Conservation (phyloP, 2,113 vertebrate species). For the Pyxicephalus adspersus region DNA sequence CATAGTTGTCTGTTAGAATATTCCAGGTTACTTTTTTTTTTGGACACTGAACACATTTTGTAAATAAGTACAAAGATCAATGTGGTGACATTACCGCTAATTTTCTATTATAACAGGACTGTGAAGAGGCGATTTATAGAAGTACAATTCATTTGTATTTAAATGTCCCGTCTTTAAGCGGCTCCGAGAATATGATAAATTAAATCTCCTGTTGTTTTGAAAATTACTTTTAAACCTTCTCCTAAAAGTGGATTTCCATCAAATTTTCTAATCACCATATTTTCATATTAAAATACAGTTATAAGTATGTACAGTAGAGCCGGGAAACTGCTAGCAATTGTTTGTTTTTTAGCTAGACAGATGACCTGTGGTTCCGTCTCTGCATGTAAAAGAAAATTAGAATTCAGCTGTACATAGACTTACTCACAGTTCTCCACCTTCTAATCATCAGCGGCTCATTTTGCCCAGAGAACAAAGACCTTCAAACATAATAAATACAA, state of each 20-base stretch:
- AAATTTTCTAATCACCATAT: slow-evolving; percentile 27
- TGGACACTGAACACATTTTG: slow-evolving; percentile 4
- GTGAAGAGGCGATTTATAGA: slow-evolving; percentile 35
- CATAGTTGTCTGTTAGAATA: too few species aligned
- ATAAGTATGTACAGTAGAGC: not conserved
- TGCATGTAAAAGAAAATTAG: not conserved
- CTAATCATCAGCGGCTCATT: not conserved
- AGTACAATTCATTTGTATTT: slow-evolving; percentile 42
- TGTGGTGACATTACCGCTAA: slow-evolving; percentile 11
- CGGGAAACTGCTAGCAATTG: slow-evolving; percentile 11
- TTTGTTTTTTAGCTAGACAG: slow-evolving; percentile 18
- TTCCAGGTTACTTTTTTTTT: not conserved
- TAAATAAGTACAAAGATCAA: not conserved
- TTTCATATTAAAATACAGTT: slow-evolving; percentile 16
- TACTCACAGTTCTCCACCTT: not conserved
- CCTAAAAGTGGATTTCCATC: slow-evolving; percentile 46
- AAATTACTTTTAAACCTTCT: slow-evolving; percentile 49
- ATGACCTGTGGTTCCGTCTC: not conserved
- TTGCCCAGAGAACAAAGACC: not conserved
- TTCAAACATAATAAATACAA: slow-evolving; percentile 2
- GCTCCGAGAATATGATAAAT: slow-evolving; percentile 36
- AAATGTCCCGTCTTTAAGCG: slow-evolving; percentile 32
- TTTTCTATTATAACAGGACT: slow-evolving; percentile 6
- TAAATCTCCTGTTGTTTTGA: slow-evolving; percentile 40
- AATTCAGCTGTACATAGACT: not conserved